Conservation (phyloP, 2,888 invertebrate genomes). For the Tenodera sinensis region DNA sequence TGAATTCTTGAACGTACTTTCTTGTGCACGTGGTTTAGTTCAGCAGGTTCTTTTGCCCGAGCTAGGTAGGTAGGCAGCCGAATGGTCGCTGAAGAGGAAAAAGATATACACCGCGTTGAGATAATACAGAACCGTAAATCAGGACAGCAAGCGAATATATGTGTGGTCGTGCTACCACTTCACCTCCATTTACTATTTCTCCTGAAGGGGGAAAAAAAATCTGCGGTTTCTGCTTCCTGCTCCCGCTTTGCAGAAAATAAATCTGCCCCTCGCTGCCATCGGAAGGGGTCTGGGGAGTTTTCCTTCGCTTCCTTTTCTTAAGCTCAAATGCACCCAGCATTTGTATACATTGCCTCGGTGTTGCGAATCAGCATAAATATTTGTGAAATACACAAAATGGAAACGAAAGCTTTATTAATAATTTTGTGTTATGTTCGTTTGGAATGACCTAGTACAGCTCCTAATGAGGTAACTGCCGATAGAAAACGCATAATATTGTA, state of each 20-base stretch:
- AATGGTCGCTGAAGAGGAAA: not conserved
- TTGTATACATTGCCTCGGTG: not conserved
- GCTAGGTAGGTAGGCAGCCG: too few species aligned
- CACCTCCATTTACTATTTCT: not conserved
- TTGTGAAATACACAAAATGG: not conserved
- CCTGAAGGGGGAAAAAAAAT: not conserved
- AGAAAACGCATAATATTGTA: too few species aligned
- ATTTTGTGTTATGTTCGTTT: too few species aligned
- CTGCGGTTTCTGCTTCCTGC: not conserved
- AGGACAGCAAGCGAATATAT: not conserved
- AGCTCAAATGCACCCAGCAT: not conserved
- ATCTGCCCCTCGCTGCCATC: not conserved
- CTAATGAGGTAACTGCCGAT: too few species aligned
- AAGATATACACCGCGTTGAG: not conserved
- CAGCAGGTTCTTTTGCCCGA: not conserved
- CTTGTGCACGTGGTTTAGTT: too few species aligned
- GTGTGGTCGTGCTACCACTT: not conserved
- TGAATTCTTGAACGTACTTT: not conserved
- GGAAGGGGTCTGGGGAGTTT: not conserved
- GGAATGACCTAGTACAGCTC: too few species aligned
- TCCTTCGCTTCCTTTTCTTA: not conserved
- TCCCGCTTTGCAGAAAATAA: not conserved
- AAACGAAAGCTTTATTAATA: not conserved
- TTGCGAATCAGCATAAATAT: not conserved
- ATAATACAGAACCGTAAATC: not conserved